A percentile compares a stretch with the other conserved stretches of the same genome.
phyloP scores from a whole-genome alignment of 2,113 vertebrate species.

The Austrofundulus limnaeus region DNA sequence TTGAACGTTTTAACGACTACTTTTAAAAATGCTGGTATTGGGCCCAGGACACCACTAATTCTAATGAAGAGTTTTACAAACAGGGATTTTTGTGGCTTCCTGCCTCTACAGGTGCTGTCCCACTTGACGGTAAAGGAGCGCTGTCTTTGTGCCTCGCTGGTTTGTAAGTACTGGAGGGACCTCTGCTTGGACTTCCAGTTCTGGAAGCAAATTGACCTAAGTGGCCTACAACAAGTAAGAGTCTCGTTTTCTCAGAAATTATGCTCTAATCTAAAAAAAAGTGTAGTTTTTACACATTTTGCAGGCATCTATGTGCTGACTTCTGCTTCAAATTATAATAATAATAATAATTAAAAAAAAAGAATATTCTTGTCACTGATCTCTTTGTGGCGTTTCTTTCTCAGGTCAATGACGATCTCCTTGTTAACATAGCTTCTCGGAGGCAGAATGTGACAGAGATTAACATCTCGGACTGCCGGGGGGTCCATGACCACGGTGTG shows the following conservation, averaged over 20 bases:
- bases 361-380: neutral
- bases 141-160: conserved; percentile 93
- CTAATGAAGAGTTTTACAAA: neutral
- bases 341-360: too few relatives aligned
- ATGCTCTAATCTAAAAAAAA: neutral
- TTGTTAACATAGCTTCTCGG: conserved; percentile 94
- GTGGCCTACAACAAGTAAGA: conserved; percentile 94
- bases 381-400: neutral
- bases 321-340: too few relatives aligned
- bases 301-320: neutral
- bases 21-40: too few relatives aligned
- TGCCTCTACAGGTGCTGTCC: conserved; percentile 89
- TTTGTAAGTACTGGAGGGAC: conserved; percentile 98
- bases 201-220: conserved; percentile 98
- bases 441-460: conserved; percentile 96
- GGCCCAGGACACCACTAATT: too few relatives aligned
- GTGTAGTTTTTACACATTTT: neutral
- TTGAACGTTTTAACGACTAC: too few relatives aligned
- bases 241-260: neutral
- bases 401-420: conserved; percentile 92
- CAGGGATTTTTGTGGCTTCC: neutral
- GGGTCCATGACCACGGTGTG: conserved; percentile 91
- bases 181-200: conserved; percentile 99
- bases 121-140: conserved; percentile 95
- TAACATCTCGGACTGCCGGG: conserved; percentile 96